These are phyloP conservation scores for Erynnis tages DNA, from an alignment of 2,888 invertebrate species.

Conservation along the genomic window DNA sequence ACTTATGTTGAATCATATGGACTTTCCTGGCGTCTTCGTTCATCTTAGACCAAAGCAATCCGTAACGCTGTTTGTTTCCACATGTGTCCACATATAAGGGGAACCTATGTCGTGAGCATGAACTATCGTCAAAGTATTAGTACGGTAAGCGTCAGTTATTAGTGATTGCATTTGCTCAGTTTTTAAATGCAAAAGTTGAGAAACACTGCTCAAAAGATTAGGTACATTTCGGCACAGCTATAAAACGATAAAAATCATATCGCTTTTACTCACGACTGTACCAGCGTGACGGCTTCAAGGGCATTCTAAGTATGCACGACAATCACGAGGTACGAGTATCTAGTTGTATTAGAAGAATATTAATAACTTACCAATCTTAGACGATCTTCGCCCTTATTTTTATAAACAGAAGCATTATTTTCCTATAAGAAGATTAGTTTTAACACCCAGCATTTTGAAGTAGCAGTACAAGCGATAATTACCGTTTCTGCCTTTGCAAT, in stretches of 20 bases:
- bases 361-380: slow-evolving; percentile 21
- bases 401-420: neutral
- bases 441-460: neutral
- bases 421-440: neutral
- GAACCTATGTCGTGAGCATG: no score
- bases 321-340: slow-evolving; percentile 62
- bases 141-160: no score
- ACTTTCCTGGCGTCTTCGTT: no score
- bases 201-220: no score
- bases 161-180: no score
- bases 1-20: no score
- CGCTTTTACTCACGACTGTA: slow-evolving; percentile 45
- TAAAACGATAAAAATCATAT: slow-evolving; percentile 20
- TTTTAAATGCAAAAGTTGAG: no score
- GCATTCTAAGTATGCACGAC: slow-evolving; percentile 67
- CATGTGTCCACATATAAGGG: no score
- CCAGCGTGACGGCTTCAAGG: slow-evolving; percentile 69
- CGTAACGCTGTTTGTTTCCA: no score
- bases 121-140: no score
- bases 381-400: slow-evolving; percentile 3
- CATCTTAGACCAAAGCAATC: no score
- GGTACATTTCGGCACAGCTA: no score
- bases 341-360: slow-evolving; percentile 29
- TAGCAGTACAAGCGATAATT: neutral
- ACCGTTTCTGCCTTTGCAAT: neutral